These are phyloP conservation scores for Cosmia trapezina DNA, from an alignment of 2,888 invertebrate species.

Conservation along the genomic window DNA sequence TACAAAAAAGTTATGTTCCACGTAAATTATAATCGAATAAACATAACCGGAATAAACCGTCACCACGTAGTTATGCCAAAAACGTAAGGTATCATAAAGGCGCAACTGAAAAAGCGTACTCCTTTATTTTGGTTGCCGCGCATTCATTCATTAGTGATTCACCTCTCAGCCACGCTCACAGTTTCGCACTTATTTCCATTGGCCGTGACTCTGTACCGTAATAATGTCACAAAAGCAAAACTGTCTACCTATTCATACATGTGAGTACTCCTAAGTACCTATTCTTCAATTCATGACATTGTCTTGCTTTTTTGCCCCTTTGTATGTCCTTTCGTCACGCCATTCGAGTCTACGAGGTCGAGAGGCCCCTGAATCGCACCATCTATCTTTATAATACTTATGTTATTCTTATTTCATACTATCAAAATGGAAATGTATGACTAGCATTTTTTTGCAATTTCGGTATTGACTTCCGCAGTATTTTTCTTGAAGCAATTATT, in stretches of 20 bases:
- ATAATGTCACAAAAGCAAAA: constrained; percentile 66
- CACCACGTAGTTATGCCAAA: constrained; percentile 1
- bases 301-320: constrained; percentile 72
- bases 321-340: constrained; percentile 79
- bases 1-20: constrained; percentile 5
- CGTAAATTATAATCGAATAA: constrained; percentile 36
- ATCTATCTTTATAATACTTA: constrained; percentile 64
- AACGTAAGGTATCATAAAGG: constrained; percentile 6
- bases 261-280: constrained; percentile 63
- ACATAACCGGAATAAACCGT: constrained; percentile 21
- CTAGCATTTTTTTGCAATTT: constrained; percentile 56
- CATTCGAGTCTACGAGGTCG: constrained; percentile 76
- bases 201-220: constrained; percentile 70
- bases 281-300: constrained; percentile 68
- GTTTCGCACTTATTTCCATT: constrained; percentile 62
- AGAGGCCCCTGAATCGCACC: constrained; percentile 72
- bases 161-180: constrained; percentile 36
- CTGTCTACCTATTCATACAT: constrained; percentile 67
- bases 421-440: constrained; percentile 62
- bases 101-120: constrained; percentile 6
- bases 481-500: constrained; percentile 65
- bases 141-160: constrained; percentile 55
- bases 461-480: constrained; percentile 67
- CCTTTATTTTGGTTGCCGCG: constrained; percentile 39
- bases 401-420: constrained; percentile 59